Base-by-base conservation (phyloP, 2,113 vertebrate species). In the Raja brachyura region DNA sequence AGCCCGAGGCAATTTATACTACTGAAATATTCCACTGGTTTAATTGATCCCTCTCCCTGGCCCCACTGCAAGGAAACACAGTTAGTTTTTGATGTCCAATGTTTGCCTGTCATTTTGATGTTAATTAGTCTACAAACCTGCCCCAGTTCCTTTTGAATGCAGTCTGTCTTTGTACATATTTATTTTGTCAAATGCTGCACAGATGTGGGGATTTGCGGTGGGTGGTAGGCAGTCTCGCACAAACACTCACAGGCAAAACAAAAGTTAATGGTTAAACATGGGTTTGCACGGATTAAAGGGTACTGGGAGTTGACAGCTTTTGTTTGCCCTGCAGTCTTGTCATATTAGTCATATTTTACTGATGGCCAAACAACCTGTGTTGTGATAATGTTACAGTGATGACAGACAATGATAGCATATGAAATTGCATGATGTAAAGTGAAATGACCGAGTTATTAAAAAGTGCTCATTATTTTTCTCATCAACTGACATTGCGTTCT, bases 51-150 rank as follows among this genome's bases (percentile, higher is more conserved):
- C 66, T 28, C 22, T 73, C 13, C 33, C n/a, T 25, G 68, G 90
- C 33, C 90, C 66, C 68, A 48, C 0, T 73, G 33, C 20, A 54
- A 28, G n/a, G 28, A 63, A 63, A 68, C 68, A 54, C 90, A 13
- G 18, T 14, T 48, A 48, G 22, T 8, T 33, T 73, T 70, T 74
- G 39, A 73, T 9, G 20, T 92, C 90, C 83, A 88, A 85, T 92
- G 48, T 73, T 92, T 73, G 88, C 33, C 88, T 20, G 66, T 73
- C 90, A 73, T 92, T 92, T 92, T 92, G 90, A 92, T 33, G 39
- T 73, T 92, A 92, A 92, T 92, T 92, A 28, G 63, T 28, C 33
- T 54, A 9, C 33, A 54, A 92, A 92, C 70, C 70, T 73, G 31
- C 73, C 11, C 31, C 16, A 92, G 90, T 13, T 92, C 90, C 33